Evolutionary conservation across 2,797 vertebrate species (phyloP), one percentile per base, ranked within the genome.

Genomic region (Eulemur coronatus): DNA sequence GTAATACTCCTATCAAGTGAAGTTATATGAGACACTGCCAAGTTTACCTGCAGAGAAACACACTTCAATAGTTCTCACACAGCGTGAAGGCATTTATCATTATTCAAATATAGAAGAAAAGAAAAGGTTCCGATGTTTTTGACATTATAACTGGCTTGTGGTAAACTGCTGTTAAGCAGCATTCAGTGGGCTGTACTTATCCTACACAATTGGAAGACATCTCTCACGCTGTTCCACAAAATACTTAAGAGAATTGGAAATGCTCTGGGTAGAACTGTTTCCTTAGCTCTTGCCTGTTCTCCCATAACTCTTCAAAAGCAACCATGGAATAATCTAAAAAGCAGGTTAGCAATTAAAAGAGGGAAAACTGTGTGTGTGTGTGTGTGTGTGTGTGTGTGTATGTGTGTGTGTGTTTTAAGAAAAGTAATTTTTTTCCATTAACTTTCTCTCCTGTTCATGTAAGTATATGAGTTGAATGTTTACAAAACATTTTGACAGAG

Each of bases 21-120:
- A 90, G 63, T 65, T 97, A 73, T 93, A 92, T 33, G 95, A 92
- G 88, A 98, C 67, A 97, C 97, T 97, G 96, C 97, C 90, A 98
- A 95, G 95, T 90, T 91, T 97, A 97, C 98, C 98, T 96, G 96
- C 97, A 97, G 98, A 98, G 98, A 98, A 98, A 97, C 95, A 94
- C 94, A 98, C 84, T 98, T 97, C 96, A 98, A 84, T 93, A 96
- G 87, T 95, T 95, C 94, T 97, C 97, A 98, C 98, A 91, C 98
- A 98, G 98, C 91, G 35, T 35, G 98, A 93, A 92, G 94, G 92
- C 97, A 97, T 97, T 98, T 98, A 98, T 94, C 75, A 97, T 96
- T 96, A 98, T 97, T 98, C 97, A 98, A 97, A 98, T 91, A 96
- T 0, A 94, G 85, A 81, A 92, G 76, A 75, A 97, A 98, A 97